Percentiles rank a stretch among this genome's conserved stretches.
phyloP scores from a whole-genome alignment of 1,140 invertebrate genomes.

The Chlorops oryzae region DNA sequence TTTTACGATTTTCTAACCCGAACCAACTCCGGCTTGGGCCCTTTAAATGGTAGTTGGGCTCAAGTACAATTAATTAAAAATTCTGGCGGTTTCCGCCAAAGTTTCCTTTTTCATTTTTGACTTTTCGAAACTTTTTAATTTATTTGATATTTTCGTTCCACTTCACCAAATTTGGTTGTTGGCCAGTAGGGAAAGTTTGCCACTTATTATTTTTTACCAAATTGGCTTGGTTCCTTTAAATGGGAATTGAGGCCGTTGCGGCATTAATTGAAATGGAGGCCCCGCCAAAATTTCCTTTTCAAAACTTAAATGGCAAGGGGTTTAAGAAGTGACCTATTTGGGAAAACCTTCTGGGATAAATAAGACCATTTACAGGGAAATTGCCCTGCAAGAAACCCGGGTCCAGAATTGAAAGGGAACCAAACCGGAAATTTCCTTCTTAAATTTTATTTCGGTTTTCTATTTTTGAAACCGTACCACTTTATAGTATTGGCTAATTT shows the following conservation, averaged over 20 bases:
- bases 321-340: too few relatives aligned
- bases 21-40: constrained; percentile 39
- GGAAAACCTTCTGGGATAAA: too few relatives aligned
- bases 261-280: background rate
- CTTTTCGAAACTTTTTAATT: constrained; percentile 25
- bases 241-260: constrained; percentile 28
- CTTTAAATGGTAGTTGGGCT: constrained; percentile 32
- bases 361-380: too few relatives aligned
- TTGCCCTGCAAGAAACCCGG: too few relatives aligned
- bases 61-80: constrained; percentile 36
- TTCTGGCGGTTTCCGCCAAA: constrained; percentile 21
- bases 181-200: constrained; percentile 33
- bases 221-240: constrained; percentile 19
- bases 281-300: constrained; percentile 3
- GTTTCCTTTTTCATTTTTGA: constrained; percentile 13
- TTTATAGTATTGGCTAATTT: too few relatives aligned
- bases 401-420: too few relatives aligned
- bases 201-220: constrained; percentile 19
- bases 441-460: too few relatives aligned
- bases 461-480: too few relatives aligned
- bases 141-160: constrained; percentile 37
- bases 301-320: too few relatives aligned
- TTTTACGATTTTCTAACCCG: constrained; percentile 23
- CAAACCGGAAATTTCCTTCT: too few relatives aligned
- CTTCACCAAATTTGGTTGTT: constrained; percentile 38